A percentile compares a stretch with the other conserved stretches of the same genome.
Evolutionary conservation across 2,113 vertebrate genomes (phyloP).

Genomic region (Cynocephalus volans): DNA sequence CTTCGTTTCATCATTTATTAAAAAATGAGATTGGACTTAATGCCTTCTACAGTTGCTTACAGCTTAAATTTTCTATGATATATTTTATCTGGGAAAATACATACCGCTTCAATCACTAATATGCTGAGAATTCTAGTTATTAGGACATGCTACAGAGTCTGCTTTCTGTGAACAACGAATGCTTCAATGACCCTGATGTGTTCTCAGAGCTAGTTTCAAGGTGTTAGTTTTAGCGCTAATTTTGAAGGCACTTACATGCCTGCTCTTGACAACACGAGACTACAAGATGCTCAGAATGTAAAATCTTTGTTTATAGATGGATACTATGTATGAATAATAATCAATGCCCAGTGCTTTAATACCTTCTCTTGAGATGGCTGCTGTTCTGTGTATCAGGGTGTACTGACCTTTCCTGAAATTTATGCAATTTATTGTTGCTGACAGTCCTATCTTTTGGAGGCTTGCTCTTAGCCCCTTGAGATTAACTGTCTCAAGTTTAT

Average conservation of each 20-base stretch:
- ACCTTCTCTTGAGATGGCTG: not conserved
- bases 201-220: not conserved
- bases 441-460: not conserved
- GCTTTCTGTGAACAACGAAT: conserved; percentile 33
- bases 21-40: conserved; percentile 6
- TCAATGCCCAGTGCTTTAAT: not conserved
- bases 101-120: conserved; percentile 38
- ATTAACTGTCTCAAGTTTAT: conserved; percentile 46
- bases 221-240: not conserved
- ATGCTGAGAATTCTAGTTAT: conserved; percentile 24
- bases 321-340: not conserved
- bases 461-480: not conserved
- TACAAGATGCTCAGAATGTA: not conserved
- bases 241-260: not conserved
- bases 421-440: not conserved
- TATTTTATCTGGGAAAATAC: conserved; percentile 33
- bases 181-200: not conserved
- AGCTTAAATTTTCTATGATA: conserved; percentile 13
- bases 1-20: conserved; percentile 27
- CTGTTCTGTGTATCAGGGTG: not conserved
- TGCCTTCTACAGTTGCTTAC: not conserved
- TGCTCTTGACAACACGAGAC: not conserved
- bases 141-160: not conserved
- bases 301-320: not conserved
- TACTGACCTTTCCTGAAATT: conserved; percentile 22